These are phyloP conservation scores for Ptiloglossa arizonensis DNA, from an alignment of 1,140 invertebrate species.

Conservation along the genomic window DNA sequence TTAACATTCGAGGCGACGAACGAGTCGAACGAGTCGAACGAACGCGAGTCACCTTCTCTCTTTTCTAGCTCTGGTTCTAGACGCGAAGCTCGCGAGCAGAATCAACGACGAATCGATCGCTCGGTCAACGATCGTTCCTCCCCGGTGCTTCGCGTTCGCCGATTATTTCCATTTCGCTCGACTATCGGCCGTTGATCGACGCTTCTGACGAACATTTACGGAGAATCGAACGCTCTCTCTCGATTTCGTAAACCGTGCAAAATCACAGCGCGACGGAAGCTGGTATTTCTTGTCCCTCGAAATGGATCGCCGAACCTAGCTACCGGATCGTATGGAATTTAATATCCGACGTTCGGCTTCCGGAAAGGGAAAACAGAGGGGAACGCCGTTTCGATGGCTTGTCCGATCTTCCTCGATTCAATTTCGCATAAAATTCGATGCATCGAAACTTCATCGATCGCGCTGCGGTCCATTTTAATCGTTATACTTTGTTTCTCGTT, in stretches of 20 bases:
- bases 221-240: background rate
- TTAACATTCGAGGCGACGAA: too few relatives aligned
- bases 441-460: background rate
- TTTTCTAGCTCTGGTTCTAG: too few relatives aligned
- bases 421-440: background rate
- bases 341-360: background rate
- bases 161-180: too few relatives aligned
- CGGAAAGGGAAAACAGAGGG: background rate
- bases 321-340: slow-evolving; percentile 9
- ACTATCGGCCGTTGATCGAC: too few relatives aligned
- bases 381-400: background rate
- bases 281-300: background rate
- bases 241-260: background rate
- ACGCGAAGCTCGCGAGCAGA: background rate
- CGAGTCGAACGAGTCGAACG: too few relatives aligned
- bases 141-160: too few relatives aligned
- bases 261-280: background rate
- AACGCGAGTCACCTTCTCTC: too few relatives aligned
- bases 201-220: background rate
- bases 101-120: too few relatives aligned
- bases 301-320: background rate
- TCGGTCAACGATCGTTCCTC: too few relatives aligned
- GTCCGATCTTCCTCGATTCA: background rate
- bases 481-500: background rate
- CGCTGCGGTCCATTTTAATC: background rate